These are phyloP conservation scores for Cartodere bifasciata DNA, from an alignment of 2,888 invertebrate species.

Conservation along the genomic window DNA sequence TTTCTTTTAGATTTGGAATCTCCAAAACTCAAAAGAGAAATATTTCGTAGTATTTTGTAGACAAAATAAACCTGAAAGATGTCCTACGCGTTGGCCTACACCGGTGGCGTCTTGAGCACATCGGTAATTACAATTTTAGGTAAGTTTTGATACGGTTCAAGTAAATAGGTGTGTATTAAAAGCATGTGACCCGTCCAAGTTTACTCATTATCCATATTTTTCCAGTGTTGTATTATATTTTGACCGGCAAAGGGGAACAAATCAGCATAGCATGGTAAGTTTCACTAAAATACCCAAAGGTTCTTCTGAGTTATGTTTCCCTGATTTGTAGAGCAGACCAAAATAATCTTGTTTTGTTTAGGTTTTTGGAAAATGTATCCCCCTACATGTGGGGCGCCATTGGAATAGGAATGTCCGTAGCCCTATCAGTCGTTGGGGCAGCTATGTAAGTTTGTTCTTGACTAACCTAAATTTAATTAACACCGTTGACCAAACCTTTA, in stretches of 20 bases:
- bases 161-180: slow-evolving; percentile 10
- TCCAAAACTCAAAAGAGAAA: too few relatives aligned
- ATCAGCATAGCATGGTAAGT: slow-evolving; percentile 75
- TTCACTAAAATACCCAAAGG: too few relatives aligned
- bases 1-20: too few relatives aligned
- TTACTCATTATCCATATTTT: slow-evolving; percentile 20
- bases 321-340: slow-evolving; percentile 2
- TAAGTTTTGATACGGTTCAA: slow-evolving; percentile 14
- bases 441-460: slow-evolving; percentile 53
- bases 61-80: slow-evolving; percentile 32
- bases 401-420: slow-evolving; percentile 85
- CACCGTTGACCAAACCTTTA: slow-evolving; percentile 1
- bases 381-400: slow-evolving; percentile 94
- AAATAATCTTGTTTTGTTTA: slow-evolving; percentile 22
- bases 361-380: slow-evolving; percentile 77
- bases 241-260: slow-evolving; percentile 79
- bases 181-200: slow-evolving; percentile 17
- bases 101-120: slow-evolving; percentile 31
- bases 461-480: slow-evolving; percentile 13
- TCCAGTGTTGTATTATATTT: slow-evolving; percentile 51
- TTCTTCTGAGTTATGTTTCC: slow-evolving; percentile 1
- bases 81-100: slow-evolving; percentile 45
- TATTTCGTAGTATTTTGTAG: too few relatives aligned
- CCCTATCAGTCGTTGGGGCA: slow-evolving; percentile 93
- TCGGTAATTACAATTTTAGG: slow-evolving; percentile 16